Evolutionary conservation across 2,113 vertebrate genomes (phyloP).

Genomic region (Tragelaphus scriptus): DNA sequence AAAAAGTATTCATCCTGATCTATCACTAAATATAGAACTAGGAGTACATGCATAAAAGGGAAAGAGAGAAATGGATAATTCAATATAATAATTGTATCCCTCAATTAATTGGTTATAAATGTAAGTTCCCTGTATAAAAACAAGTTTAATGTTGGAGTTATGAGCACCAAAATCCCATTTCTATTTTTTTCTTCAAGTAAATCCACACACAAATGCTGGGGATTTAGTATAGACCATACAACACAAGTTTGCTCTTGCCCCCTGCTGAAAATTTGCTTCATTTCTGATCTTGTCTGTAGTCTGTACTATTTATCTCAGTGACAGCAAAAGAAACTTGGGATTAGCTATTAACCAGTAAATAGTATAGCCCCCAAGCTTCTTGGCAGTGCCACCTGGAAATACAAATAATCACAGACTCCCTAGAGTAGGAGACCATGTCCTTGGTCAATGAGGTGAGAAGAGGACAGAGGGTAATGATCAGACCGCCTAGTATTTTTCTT

Average conservation of each 20-base stretch:
- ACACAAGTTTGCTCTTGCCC: not conserved
- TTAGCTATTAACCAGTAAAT: conserved; percentile 20
- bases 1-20: not conserved
- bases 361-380: not conserved
- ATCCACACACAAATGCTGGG: not conserved
- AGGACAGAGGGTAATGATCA: not conserved
- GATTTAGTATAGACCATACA: not conserved
- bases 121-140: not conserved
- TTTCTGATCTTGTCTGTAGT: not conserved
- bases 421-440: not conserved
- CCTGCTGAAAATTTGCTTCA: conserved; percentile 8
- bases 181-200: not conserved
- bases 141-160: not conserved
- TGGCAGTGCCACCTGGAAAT: not conserved
- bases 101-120: not conserved
- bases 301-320: not conserved
- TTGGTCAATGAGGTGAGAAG: conserved; percentile 35
- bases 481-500: not conserved
- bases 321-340: conserved; percentile 4
- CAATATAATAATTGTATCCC: not conserved
- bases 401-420: conserved; percentile 12
- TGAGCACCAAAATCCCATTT: not conserved
- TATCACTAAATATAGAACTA: not conserved
- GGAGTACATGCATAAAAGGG: not conserved
- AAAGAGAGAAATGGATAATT: not conserved